Conservation (phyloP, 2,113 vertebrate genomes). For the Panthera uncia region DNA sequence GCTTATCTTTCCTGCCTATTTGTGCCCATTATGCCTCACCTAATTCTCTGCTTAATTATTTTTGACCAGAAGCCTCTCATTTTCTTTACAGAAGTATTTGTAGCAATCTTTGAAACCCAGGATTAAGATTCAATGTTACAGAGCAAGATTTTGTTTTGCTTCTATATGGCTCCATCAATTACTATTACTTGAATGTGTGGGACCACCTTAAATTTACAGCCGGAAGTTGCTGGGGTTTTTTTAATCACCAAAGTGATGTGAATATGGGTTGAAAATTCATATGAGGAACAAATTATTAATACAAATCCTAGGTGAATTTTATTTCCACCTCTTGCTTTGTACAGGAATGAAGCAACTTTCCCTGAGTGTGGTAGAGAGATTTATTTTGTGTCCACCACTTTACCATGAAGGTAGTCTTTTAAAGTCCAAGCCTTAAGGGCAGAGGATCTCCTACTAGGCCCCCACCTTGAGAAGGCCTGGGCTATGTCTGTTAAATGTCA, state of each 20-base stretch:
- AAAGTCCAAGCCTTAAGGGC: neutral
- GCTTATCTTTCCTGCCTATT: neutral
- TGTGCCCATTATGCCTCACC: neutral
- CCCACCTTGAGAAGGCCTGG: neutral
- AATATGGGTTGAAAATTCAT: neutral
- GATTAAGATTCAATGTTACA: neutral
- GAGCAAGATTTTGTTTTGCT: neutral
- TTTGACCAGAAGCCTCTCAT: neutral
- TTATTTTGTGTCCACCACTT: neutral
- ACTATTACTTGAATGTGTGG: neutral
- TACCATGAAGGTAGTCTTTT: neutral
- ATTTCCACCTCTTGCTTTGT: neutral
- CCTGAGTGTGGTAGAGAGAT: neutral
- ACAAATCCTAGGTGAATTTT: neutral
- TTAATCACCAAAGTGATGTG: neutral
- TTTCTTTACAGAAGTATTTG: conserved; percentile 11
- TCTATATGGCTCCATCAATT: neutral
- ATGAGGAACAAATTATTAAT: neutral
- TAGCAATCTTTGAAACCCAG: neutral
- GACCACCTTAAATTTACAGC: neutral
- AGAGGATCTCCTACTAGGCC: neutral
- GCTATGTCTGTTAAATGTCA: neutral
- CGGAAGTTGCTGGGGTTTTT: neutral
- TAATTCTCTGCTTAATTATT: neutral
- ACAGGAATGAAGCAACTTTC: neutral